Percentiles rank a stretch among this genome's conserved stretches.
These are phyloP conservation scores for Dasysyrphus tricinctus DNA, from an alignment of 2,888 invertebrate genomes.

Conservation along the genomic window DNA sequence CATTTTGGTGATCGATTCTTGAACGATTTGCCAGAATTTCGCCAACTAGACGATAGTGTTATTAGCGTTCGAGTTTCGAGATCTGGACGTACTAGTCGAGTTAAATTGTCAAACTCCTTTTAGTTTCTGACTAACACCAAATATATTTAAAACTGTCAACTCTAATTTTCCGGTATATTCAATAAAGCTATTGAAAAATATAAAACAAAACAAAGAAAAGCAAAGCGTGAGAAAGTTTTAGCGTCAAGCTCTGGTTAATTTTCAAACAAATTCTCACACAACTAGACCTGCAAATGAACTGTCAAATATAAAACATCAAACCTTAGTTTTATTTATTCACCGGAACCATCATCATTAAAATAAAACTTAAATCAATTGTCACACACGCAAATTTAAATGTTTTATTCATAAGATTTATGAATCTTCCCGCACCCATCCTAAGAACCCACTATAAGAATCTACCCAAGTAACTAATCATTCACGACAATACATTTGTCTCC, in stretches of 20 bases:
- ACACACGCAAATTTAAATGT: conserved; percentile 46
- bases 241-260: background rate
- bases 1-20: too few species aligned
- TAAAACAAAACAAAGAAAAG: background rate
- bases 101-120: too few species aligned
- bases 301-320: conserved; percentile 45
- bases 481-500: background rate
- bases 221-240: conserved; percentile 29
- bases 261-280: background rate
- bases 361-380: conserved; percentile 54
- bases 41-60: too few species aligned
- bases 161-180: too few species aligned
- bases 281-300: conserved; percentile 23
- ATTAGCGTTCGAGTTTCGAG: too few species aligned
- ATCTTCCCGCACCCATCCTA: conserved; percentile 53
- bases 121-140: too few species aligned
- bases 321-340: conserved; percentile 47
- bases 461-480: conserved; percentile 47
- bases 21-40: too few species aligned
- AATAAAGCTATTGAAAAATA: too few species aligned
- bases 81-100: too few species aligned
- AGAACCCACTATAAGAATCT: conserved; percentile 1
- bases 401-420: conserved; percentile 59
- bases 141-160: too few species aligned
- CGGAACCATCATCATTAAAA: conserved; percentile 43